Conservation (phyloP, 2,797 vertebrate genomes). For the Menidia menidia region DNA sequence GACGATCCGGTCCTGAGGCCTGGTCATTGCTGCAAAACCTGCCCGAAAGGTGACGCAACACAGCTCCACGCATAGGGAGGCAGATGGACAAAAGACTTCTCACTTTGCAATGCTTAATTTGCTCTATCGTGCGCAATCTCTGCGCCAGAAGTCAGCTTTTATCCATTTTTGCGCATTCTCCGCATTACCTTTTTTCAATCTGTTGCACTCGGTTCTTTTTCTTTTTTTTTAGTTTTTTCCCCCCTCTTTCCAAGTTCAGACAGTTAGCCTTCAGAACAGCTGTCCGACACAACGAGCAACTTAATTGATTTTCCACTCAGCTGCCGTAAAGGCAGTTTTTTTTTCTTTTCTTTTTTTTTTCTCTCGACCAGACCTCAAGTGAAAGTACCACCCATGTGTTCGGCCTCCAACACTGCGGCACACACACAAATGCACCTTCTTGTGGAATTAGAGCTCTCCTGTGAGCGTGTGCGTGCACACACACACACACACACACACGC, state of each 20-base stretch:
- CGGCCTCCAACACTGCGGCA: conserved; percentile 1
- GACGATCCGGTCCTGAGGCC: conserved; percentile 86
- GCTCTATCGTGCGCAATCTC: not conserved
- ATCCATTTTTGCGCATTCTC: not conserved
- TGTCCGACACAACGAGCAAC: conserved; percentile 29
- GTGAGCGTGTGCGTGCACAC: too few species aligned
- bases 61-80: not conserved
- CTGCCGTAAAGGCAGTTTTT: conserved; percentile 37
- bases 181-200: not conserved
- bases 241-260: not conserved
- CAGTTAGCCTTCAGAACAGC: conserved; percentile 30
- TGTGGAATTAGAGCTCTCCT: not conserved
- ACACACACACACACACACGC: conserved; percentile 10
- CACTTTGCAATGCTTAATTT: too few species aligned
- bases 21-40: conserved; percentile 93
- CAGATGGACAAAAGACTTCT: too few species aligned
- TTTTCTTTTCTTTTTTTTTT: not conserved
- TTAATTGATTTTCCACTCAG: conserved; percentile 50
- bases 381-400: conserved; percentile 29
- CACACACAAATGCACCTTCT: conserved; percentile 15
- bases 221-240: not conserved
- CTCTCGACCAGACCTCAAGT: conserved; percentile 25
- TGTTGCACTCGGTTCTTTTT: not conserved
- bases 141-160: not conserved
- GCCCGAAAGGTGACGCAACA: conserved; percentile 76